Evolutionary conservation across 2,113 vertebrate genomes (phyloP).

Genomic region (Actinemys pallida): DNA sequence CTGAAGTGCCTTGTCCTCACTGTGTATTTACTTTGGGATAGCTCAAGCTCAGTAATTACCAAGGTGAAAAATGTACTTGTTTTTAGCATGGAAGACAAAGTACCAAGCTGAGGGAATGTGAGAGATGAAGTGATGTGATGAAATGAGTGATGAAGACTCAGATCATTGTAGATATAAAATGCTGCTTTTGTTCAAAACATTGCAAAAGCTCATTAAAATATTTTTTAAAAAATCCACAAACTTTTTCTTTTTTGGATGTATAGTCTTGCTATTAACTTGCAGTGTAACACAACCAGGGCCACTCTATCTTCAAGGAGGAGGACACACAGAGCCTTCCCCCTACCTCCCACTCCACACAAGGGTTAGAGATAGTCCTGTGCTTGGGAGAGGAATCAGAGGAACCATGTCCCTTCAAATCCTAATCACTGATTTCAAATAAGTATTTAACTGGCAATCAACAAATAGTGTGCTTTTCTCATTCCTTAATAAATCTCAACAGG

Average conservation of each 20-base stretch:
- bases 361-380: background rate
- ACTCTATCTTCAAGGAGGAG: background rate
- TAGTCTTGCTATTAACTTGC: background rate
- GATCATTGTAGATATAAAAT: background rate
- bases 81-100: no score
- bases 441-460: background rate
- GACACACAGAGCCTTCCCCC: background rate
- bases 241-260: background rate
- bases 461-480: background rate
- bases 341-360: constrained; percentile 4
- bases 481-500: background rate
- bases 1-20: no score
- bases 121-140: no score
- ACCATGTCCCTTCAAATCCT: background rate
- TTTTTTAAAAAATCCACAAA: background rate
- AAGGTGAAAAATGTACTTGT: no score
- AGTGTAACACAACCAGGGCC: background rate
- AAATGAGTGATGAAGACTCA: background rate
- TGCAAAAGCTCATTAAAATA: background rate
- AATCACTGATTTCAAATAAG: background rate
- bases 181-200: background rate
- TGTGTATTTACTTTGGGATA: no score
- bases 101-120: no score
- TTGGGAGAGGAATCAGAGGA: background rate
- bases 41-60: no score